phyloP scores from a whole-genome alignment of 2,888 invertebrate genomes.

The Ectemnius cavifrons region DNA sequence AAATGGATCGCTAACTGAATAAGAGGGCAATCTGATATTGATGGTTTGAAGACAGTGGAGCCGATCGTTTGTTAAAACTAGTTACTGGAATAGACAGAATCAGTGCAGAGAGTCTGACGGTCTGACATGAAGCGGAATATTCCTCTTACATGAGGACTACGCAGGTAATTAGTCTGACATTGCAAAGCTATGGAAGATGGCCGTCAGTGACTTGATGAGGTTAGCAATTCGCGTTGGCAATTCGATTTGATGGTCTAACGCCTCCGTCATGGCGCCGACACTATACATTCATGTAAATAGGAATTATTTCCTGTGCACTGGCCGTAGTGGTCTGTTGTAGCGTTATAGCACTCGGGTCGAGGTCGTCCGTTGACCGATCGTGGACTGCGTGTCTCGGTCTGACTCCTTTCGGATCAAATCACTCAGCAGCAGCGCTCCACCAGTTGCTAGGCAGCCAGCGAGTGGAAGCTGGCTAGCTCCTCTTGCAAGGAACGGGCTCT shows the following conservation, averaged over 20 bases:
- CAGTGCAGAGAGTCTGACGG: neutral
- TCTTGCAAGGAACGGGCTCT: no score
- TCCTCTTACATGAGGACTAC: slow-evolving; percentile 52
- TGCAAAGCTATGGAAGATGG: slow-evolving; percentile 66
- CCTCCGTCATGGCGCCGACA: slow-evolving; percentile 58
- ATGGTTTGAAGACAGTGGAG: neutral
- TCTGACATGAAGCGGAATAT: slow-evolving; percentile 53
- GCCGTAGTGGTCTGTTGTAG: slow-evolving; percentile 29
- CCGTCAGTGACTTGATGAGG: slow-evolving; percentile 73
- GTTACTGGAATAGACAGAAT: neutral
- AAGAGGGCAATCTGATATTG: slow-evolving; percentile 30
- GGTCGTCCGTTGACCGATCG: slow-evolving; percentile 47
- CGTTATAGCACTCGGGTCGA: slow-evolving; percentile 6
- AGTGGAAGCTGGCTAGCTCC: no score
- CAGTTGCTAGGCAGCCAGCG: neutral
- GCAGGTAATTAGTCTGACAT: slow-evolving; percentile 64
- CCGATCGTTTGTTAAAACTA: neutral
- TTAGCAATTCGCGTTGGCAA: slow-evolving; percentile 71
- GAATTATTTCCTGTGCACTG: slow-evolving; percentile 67
- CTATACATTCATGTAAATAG: slow-evolving; percentile 72
- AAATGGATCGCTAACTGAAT: slow-evolving; percentile 25
- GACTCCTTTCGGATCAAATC: slow-evolving; percentile 36
- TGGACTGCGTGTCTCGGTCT: slow-evolving; percentile 30
- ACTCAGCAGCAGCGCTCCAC: slow-evolving; percentile 8
- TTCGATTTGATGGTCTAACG: slow-evolving; percentile 72